Conservation (phyloP, 2,113 vertebrate species). For the Psilopogon haemacephalus region DNA sequence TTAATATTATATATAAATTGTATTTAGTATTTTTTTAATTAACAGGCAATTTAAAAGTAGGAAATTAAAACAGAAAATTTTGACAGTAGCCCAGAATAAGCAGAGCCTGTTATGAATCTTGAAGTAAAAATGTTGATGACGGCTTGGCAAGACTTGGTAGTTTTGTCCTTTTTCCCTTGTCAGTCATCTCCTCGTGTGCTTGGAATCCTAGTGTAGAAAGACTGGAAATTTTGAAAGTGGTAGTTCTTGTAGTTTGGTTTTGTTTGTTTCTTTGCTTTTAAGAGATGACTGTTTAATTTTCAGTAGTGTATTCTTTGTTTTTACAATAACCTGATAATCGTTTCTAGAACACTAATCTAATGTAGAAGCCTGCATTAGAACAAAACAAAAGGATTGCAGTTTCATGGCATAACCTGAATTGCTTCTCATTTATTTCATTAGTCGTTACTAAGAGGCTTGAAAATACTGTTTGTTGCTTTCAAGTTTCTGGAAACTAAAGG, state of each 20-base stretch:
- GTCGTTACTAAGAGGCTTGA: not conserved
- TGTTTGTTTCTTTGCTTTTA: not conserved
- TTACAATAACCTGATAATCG: not conserved
- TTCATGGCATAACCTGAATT: not conserved
- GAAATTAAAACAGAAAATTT: not conserved
- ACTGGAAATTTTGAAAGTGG: not conserved
- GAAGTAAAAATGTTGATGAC: not conserved
- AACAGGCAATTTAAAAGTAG: not conserved
- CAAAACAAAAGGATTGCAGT: not conserved
- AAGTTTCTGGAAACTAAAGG: not conserved
- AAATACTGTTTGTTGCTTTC: not conserved
- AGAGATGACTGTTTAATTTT: not conserved
- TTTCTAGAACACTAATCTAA: not conserved
- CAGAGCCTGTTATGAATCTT: not conserved
- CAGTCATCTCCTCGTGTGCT: accelerated
- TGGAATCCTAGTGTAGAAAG: not conserved
- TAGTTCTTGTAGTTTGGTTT: too few species aligned
- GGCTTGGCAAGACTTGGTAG: not conserved
- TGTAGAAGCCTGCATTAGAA: not conserved
- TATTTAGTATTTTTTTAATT: not conserved
- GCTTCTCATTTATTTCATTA: not conserved
- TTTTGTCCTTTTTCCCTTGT: not conserved
- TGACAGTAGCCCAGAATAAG: not conserved
- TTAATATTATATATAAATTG: not conserved
- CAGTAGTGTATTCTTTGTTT: not conserved